These are phyloP conservation scores for Coecobrya sp. DNA, from an alignment of 2,888 invertebrate genomes.

Conservation along the genomic window DNA sequence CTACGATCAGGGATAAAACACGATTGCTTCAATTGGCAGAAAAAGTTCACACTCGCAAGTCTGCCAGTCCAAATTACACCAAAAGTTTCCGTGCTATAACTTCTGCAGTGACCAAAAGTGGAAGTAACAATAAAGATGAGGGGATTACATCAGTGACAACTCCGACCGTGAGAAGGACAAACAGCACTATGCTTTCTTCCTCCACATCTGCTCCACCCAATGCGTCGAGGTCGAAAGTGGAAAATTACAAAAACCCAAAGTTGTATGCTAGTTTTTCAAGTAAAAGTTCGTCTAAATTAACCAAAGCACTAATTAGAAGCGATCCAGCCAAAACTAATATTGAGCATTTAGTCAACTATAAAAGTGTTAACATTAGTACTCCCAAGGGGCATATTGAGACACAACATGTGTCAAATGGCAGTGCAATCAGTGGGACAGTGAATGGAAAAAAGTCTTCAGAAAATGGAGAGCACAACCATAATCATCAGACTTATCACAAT, in stretches of 20 bases:
- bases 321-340: conserved; percentile 86
- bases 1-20: conserved; percentile 82
- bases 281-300: conserved; percentile 82
- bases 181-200: conserved; percentile 73
- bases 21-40: conserved; percentile 83
- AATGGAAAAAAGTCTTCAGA: conserved; percentile 71
- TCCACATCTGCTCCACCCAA: conserved; percentile 58
- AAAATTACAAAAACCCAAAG: conserved; percentile 82
- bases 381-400: conserved; percentile 9
- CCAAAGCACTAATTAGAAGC: conserved; percentile 82
- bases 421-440: conserved; percentile 11
- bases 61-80: conserved; percentile 71
- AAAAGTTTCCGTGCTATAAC: conserved; percentile 79
- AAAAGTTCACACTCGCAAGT: conserved; percentile 82
- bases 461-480: conserved; percentile 63
- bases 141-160: conserved; percentile 24
- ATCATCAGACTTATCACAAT: conserved; percentile 36
- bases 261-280: conserved; percentile 85
- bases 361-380: conserved; percentile 53
- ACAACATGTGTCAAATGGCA: not conserved
- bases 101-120: conserved; percentile 70
- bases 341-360: conserved; percentile 84
- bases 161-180: conserved; percentile 78
- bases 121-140: conserved; percentile 48
- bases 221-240: conserved; percentile 56